These are phyloP conservation scores for Eupleurogrammus muticus DNA, from an alignment of 2,797 vertebrate species.

Conservation along the genomic window DNA sequence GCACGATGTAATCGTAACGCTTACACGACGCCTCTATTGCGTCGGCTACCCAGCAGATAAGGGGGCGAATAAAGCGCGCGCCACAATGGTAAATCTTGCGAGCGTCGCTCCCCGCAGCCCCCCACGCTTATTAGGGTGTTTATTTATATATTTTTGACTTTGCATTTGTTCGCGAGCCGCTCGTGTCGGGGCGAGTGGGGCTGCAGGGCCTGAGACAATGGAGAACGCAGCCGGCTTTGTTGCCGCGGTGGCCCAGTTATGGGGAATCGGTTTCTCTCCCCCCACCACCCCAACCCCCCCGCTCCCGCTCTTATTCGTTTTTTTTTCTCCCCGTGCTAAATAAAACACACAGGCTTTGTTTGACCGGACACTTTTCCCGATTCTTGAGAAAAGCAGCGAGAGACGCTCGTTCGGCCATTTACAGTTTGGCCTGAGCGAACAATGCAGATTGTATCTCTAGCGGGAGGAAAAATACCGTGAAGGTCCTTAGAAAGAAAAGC, in stretches of 20 bases:
- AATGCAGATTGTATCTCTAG: slow-evolving; percentile 53
- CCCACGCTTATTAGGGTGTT: slow-evolving; percentile 78
- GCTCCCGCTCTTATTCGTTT: slow-evolving; percentile 50
- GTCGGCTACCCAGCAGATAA: slow-evolving; percentile 81
- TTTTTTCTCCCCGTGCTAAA: slow-evolving; percentile 44
- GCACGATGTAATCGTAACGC: slow-evolving; percentile 86
- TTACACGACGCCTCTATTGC: slow-evolving; percentile 83
- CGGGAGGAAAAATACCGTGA: slow-evolving; percentile 32
- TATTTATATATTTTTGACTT: slow-evolving; percentile 81
- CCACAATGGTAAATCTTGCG: slow-evolving; percentile 77
- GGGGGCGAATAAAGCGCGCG: slow-evolving; percentile 72
- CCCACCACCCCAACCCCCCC: too few species aligned
- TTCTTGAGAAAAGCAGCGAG: slow-evolving; percentile 47
- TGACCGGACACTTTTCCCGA: slow-evolving; percentile 59
- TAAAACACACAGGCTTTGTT: slow-evolving; percentile 57
- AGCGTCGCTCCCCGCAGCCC: slow-evolving; percentile 54
- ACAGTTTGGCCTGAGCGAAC: slow-evolving; percentile 46
- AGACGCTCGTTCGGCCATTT: slow-evolving; percentile 67
- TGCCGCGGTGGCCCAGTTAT: slow-evolving; percentile 61
- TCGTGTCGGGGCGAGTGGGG: slow-evolving; percentile 56
- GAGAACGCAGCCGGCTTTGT: slow-evolving; percentile 61
- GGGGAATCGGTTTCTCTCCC: slow-evolving; percentile 41
- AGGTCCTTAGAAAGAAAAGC: slow-evolving; percentile 10
- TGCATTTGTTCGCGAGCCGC: slow-evolving; percentile 69
- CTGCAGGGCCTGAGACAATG: slow-evolving; percentile 64